Base-by-base conservation (phyloP, 2,797 vertebrate genomes). In the Pangasius macronema region DNA sequence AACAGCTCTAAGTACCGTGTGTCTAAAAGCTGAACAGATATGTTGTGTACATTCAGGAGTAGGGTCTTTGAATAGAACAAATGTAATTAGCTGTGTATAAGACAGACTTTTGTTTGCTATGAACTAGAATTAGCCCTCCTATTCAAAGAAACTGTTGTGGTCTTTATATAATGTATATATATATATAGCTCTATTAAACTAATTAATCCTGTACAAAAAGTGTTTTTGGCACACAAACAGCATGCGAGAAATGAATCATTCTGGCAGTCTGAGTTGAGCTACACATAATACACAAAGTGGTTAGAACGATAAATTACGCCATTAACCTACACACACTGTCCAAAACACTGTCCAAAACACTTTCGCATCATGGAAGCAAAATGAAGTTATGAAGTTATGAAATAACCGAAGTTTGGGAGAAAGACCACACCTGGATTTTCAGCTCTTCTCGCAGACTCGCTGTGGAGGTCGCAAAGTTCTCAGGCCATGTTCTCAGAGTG, bases 111-210 rank as follows among this genome's bases (percentile, higher is more conserved):
- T 53, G 18, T 55, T 18, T 79, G 51, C 76, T 79, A 22, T 36
- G 18, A 80, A 46, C 42, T 46, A 8, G 42, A 46, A 1, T 46
- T 49, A 49, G 49, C 33, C 11, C 1, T 82, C 36, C 57, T 42
- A 27, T n/a, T 63, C 13, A 65, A 65, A 65, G 24, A 46, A 42
- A 63, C 59, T 20, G 7, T 57, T 36, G 53, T 49, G 81, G 14
- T 67, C 27, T 30, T 42, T 27, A 82, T 36, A 33, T 55, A 49
- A 2, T 49, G 2, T 49, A 49, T 49, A 11, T 46, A 46, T 46
- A 46, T 49, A 49, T 11, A 49, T 49, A 87, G 70, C 51, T 86
- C 89, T 91, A 88, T 86, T 83, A 83, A 87, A 88, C 18, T 57
- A 51, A 82, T 46, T 42, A 13, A 61, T 59, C 18, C 39, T 30